Conservation (phyloP, 92 coral and sea anemone genomes). For the Zoanthus solanderi region DNA sequence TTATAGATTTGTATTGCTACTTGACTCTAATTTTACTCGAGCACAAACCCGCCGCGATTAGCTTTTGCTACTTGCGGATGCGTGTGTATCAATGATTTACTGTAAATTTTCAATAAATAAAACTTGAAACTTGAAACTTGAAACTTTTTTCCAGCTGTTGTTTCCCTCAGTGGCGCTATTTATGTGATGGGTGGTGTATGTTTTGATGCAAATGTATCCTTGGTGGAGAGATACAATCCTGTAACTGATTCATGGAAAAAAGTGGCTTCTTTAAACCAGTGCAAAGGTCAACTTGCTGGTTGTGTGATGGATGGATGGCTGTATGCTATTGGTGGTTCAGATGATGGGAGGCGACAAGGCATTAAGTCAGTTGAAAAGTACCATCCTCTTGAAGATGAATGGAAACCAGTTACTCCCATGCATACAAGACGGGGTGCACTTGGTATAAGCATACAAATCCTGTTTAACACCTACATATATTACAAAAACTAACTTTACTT, state of each 20-base stretch:
- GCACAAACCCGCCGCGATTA: no score
- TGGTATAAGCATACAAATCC: slow-evolving; percentile 30
- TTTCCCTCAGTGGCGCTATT: slow-evolving; percentile 56
- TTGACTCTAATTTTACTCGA: no score
- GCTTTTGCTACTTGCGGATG: no score
- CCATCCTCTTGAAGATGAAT: slow-evolving; percentile 50
- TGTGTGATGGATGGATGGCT: slow-evolving; percentile 65
- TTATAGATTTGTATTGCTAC: no score
- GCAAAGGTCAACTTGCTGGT: slow-evolving; percentile 72
- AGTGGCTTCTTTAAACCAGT: slow-evolving; percentile 47
- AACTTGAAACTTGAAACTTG: no score
- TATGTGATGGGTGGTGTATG: slow-evolving; percentile 70
- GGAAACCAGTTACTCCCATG: slow-evolving; percentile 61
- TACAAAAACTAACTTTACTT: no score
- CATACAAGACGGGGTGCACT: slow-evolving; percentile 66
- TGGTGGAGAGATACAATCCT: slow-evolving; percentile 68
- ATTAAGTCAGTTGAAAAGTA: slow-evolving; percentile 70
- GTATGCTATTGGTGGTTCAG: slow-evolving; percentile 65
- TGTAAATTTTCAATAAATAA: no score
- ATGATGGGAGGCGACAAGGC: slow-evolving; percentile 64
- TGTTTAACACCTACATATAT: no score
- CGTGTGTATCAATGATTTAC: no score
- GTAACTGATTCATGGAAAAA: slow-evolving; percentile 57
- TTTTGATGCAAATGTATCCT: slow-evolving; percentile 51
- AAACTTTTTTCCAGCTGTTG: slow-evolving; percentile 60